Conservation (phyloP, 2,888 invertebrate species). For the Anthophora plumipes region DNA sequence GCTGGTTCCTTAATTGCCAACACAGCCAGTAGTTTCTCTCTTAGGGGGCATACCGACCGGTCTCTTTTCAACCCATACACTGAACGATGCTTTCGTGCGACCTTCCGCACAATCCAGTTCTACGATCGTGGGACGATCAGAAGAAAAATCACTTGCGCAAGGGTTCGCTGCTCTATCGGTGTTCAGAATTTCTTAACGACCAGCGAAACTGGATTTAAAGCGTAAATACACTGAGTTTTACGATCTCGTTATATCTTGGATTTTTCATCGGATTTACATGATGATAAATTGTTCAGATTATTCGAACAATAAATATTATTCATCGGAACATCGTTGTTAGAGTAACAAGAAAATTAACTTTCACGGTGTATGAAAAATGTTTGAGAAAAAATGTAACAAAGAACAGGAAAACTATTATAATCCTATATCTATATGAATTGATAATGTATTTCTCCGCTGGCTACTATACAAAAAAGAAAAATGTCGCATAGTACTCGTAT, state of each 20-base stretch:
- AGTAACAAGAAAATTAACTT: not conserved
- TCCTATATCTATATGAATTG: not conserved
- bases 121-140: conserved; percentile 56
- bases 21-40: conserved; percentile 44
- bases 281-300: conserved; percentile 1
- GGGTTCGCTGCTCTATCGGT: conserved; percentile 32
- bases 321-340: no score
- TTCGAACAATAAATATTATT: not conserved
- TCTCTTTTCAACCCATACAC: conserved; percentile 44
- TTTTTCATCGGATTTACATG: not conserved
- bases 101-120: conserved; percentile 59
- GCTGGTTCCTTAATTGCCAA: conserved; percentile 61
- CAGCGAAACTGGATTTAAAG: conserved; percentile 50
- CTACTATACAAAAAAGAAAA: conserved; percentile 30
- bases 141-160: conserved; percentile 57
- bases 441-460: not conserved
- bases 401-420: not conserved
- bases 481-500: conserved; percentile 8
- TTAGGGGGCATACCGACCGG: conserved; percentile 35
- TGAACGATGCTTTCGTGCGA: conserved; percentile 32
- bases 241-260: conserved; percentile 36
- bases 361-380: not conserved
- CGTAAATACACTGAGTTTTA: conserved; percentile 18
- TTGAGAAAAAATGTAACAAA: not conserved
- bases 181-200: conserved; percentile 51